Conservation (phyloP, 2,888 invertebrate species). For the Eristalinus aeneus region DNA sequence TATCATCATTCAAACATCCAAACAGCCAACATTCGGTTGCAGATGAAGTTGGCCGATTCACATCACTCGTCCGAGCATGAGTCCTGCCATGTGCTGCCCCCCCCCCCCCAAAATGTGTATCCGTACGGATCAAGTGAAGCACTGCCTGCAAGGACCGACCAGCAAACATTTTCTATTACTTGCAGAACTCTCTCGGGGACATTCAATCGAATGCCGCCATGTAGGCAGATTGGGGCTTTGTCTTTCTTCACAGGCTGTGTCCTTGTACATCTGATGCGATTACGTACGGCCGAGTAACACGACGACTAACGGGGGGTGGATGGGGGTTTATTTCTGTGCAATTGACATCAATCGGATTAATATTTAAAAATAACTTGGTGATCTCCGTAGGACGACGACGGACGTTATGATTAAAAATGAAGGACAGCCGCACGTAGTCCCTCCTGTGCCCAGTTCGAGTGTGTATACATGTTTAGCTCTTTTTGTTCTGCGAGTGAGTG, state of each 20-base stretch:
- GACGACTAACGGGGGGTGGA: slow-evolving; percentile 4
- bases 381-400: background rate
- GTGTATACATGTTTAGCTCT: background rate
- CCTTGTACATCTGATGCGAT: background rate
- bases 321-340: slow-evolving; percentile 37
- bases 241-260: background rate
- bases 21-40: background rate
- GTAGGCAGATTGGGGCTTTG: slow-evolving; percentile 10
- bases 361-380: slow-evolving; percentile 30
- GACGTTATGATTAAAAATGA: slow-evolving; percentile 13
- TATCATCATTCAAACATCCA: background rate
- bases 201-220: slow-evolving; percentile 26
- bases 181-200: background rate
- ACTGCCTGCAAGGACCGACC: slow-evolving; percentile 29
- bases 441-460: background rate
- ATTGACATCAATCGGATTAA: slow-evolving; percentile 49
- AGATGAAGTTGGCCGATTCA: background rate
- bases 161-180: slow-evolving; percentile 28
- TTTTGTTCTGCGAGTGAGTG: background rate
- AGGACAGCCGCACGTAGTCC: background rate
- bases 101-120: background rate
- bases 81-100: background rate
- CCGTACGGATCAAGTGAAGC: background rate
- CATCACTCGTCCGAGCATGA: background rate
- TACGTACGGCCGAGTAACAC: background rate